Base-by-base conservation (phyloP, 2,888 invertebrate species). In the Bimastos eiseni region DNA sequence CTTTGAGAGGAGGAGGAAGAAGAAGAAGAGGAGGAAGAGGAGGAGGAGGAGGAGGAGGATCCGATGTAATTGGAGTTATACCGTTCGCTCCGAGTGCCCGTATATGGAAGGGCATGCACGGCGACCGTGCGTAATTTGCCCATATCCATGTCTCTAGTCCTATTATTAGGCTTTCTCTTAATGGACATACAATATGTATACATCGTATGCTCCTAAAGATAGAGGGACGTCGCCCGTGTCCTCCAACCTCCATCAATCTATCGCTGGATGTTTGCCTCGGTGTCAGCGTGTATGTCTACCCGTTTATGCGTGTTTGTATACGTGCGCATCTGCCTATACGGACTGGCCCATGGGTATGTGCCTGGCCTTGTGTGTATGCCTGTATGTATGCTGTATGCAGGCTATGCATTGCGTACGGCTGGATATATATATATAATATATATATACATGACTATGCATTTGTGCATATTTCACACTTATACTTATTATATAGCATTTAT, bases 371-470 rank as follows among this genome's bases (percentile, higher is more conserved):
- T 83, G 33, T 86, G n/a, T 44, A 89, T 88, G n/a, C 36, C 38
- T 83, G 41, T 55, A 89, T 91, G 90, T 90, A 34, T 90, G 84
- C 90, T 83, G 21, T 49, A 49, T 90, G 55, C 93, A 93, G 92
- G 92, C 90, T 86, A 36, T 37, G 86, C 37, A 91, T 89, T 91
- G 89, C 89, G 70, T 91, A 90, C 91, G 88, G 83, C 49, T 89
- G 37, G 41, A 90, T 84, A n/a, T 90, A 91, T 88, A 41, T 90
- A 91, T 89, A 86, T 91, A 91, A 30, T 90, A 49, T 90, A 44
- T 36, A 55, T 91, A 44, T 70, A 88, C 89, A 88, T n/a, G 41
- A 89, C 70, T 89, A 90, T 90, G 88, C 83, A 90, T 91, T 33
- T 55, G 49, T 91, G 84, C 90, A 88, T 55, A 90, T 89, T 90